Conservation (phyloP, 2,888 invertebrate species). For the Acronicta psi region DNA sequence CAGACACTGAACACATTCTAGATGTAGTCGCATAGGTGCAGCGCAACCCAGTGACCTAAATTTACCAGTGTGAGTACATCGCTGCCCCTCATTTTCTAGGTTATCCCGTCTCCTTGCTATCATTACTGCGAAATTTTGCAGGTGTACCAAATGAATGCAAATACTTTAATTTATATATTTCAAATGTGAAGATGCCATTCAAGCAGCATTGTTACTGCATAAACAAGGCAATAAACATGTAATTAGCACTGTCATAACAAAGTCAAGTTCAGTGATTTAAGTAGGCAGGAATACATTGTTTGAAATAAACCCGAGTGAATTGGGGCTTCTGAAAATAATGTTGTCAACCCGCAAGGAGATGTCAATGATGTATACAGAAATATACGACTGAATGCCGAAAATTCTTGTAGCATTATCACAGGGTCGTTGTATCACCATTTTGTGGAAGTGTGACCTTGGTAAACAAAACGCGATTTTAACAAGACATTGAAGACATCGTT, state of each 20-base stretch:
- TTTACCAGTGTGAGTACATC: conserved; percentile 50
- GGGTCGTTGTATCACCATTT: conserved; percentile 35
- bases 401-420: conserved; percentile 43
- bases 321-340: conserved; percentile 29
- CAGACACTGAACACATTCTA: conserved; percentile 26
- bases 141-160: neutral
- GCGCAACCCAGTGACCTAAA: conserved; percentile 65
- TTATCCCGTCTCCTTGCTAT: conserved; percentile 26
- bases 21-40: conserved; percentile 41
- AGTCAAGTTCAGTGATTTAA: conserved; percentile 13
- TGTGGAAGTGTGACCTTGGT: conserved; percentile 27
- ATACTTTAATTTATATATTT: neutral
- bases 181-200: neutral
- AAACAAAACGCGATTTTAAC: conserved; percentile 27
- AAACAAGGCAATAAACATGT: conserved; percentile 5
- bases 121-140: conserved; percentile 13
- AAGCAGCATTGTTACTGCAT: conserved; percentile 2
- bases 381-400: conserved; percentile 46
- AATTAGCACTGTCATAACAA: conserved; percentile 12
- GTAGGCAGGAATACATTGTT: conserved; percentile 17
- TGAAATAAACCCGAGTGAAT: conserved; percentile 22
- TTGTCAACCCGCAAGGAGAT: conserved; percentile 45
- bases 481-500: conserved; percentile 26
- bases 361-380: conserved; percentile 53
- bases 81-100: conserved; percentile 45